Evolutionary conservation across 2,113 vertebrate species (phyloP).

Genomic region (Lepus americanus): DNA sequence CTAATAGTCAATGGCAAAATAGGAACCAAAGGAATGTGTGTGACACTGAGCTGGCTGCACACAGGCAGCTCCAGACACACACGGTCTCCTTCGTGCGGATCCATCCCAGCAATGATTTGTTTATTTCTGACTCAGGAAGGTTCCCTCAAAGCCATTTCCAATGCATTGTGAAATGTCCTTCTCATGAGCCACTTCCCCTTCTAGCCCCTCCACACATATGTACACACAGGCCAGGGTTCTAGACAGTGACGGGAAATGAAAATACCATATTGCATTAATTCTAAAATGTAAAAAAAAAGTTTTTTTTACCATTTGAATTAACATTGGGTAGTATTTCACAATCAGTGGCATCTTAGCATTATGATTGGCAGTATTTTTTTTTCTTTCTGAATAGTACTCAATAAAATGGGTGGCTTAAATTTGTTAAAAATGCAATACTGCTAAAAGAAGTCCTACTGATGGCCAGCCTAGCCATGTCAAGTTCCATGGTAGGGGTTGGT

Average conservation of each 20-base stretch:
- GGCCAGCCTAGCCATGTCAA: neutral
- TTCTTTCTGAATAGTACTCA: neutral
- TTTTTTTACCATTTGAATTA: constrained; percentile 20
- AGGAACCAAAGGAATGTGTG: neutral
- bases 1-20: neutral
- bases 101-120: neutral
- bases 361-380: neutral
- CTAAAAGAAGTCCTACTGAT: neutral
- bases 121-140: constrained; percentile 44
- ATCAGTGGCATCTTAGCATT: neutral
- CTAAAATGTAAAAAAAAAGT: neutral
- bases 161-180: constrained; percentile 68
- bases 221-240: neutral
- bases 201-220: neutral
- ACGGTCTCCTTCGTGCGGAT: neutral
- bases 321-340: constrained; percentile 53
- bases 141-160: neutral
- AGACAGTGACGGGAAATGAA: constrained; percentile 59
- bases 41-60: neutral
- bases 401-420: neutral
- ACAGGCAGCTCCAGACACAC: neutral
- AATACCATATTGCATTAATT: constrained; percentile 49
- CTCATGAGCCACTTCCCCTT: constrained; percentile 50
- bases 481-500: neutral
- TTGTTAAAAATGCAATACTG: neutral